phyloP scores from a whole-genome alignment of 2,113 vertebrate genomes.

The Sturnira hondurensis region DNA sequence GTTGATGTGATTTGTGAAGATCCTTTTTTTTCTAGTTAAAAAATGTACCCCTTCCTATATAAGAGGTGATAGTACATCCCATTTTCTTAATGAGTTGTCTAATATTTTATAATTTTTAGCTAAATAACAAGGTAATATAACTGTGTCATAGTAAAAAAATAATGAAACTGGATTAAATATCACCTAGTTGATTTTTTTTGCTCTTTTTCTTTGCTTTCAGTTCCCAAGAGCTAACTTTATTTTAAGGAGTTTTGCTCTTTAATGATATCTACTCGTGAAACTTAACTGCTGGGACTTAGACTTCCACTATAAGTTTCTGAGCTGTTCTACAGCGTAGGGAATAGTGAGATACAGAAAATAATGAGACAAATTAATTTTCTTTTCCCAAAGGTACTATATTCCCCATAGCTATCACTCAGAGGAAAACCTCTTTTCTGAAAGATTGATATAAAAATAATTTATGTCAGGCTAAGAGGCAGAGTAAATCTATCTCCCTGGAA shows the following conservation, averaged over 20 bases:
- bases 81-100: conserved; percentile 48
- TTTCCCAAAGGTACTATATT: conserved; percentile 67
- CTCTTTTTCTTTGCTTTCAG: conserved; percentile 60
- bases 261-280: conserved; percentile 50
- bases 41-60: conserved; percentile 11
- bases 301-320: conserved; percentile 57
- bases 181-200: conserved; percentile 42
- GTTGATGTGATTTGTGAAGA: conserved; percentile 42
- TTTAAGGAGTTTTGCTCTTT: conserved; percentile 65
- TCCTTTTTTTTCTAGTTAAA: conserved; percentile 11
- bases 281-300: conserved; percentile 61
- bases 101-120: conserved; percentile 50
- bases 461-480: conserved; percentile 53
- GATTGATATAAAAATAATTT: conserved; percentile 69
- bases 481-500: conserved; percentile 46
- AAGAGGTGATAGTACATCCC: neutral
- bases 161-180: conserved; percentile 58
- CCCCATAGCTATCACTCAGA: conserved; percentile 62
- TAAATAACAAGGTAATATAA: conserved; percentile 54
- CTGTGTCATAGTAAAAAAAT: conserved; percentile 52
- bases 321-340: conserved; percentile 48
- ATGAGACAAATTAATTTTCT: conserved; percentile 71
- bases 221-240: conserved; percentile 48
- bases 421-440: conserved; percentile 61
- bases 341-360: conserved; percentile 66